Conservation (phyloP, 2,888 invertebrate genomes). For the Arrhopalites spinosus region DNA sequence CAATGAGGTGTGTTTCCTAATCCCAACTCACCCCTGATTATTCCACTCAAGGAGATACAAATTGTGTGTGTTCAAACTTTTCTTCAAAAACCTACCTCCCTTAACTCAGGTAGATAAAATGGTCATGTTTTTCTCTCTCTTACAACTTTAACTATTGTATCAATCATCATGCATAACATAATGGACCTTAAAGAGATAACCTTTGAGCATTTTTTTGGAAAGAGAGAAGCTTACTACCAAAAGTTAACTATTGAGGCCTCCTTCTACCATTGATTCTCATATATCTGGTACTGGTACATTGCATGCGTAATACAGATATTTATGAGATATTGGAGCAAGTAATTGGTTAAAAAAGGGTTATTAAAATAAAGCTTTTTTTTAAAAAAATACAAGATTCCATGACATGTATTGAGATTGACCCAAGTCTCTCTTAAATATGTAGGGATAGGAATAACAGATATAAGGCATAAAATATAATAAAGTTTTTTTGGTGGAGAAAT, state of each 20-base stretch:
- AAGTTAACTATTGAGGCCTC: too few relatives aligned
- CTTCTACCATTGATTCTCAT: neutral
- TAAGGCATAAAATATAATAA: too few relatives aligned
- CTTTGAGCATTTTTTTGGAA: neutral
- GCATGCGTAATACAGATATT: neutral
- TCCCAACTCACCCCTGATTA: neutral
- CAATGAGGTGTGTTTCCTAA: neutral
- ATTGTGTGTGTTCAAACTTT: neutral
- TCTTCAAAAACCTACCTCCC: neutral
- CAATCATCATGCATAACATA: too few relatives aligned
- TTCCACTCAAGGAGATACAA: neutral
- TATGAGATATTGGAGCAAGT: slow-evolving; percentile 1
- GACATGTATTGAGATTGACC: neutral
- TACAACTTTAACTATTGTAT: too few relatives aligned
- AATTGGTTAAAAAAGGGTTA: slow-evolving; percentile 14
- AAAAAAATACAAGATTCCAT: neutral
- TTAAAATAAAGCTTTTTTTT: neutral
- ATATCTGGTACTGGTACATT: too few relatives aligned
- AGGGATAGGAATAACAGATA: neutral
- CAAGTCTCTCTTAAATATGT: neutral
- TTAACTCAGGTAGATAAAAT: neutral
- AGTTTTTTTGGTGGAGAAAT: too few relatives aligned
- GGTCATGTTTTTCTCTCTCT: neutral
- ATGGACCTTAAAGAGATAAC: neutral
- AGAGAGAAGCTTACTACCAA: too few relatives aligned